A percentile compares a stretch with the other conserved stretches of the same genome.
Evolutionary conservation across 2,888 invertebrate species (phyloP).

Genomic region (Hydraecia micacea): DNA sequence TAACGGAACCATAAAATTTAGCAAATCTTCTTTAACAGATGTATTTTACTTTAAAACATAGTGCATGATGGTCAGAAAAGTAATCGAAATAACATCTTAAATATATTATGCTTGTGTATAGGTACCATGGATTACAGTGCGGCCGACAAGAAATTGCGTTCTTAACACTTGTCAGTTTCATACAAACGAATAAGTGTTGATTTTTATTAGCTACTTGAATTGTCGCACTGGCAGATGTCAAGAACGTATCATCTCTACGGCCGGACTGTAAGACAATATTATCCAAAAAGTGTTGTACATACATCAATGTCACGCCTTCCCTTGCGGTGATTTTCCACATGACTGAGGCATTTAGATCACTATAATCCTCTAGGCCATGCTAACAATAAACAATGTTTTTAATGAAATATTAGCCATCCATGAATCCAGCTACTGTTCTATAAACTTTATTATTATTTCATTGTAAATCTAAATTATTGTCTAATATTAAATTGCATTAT

Average conservation of each 20-base stretch:
- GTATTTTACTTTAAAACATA: neutral
- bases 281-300: conserved; percentile 13
- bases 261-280: neutral
- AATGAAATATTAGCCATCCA: conserved; percentile 34
- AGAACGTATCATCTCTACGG: neutral
- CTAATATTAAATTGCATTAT: conserved; percentile 81
- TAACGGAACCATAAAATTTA: too few relatives aligned
- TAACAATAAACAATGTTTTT: conserved; percentile 43
- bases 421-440: conserved; percentile 66
- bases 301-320: neutral
- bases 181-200: neutral
- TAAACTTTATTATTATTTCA: conserved; percentile 75
- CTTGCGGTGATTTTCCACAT: neutral
- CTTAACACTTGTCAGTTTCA: neutral
- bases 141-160: neutral
- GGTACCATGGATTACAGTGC: neutral
- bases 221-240: too few relatives aligned
- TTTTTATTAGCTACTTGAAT: neutral
- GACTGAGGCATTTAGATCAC: conserved; percentile 13
- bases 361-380: conserved; percentile 20
- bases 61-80: neutral
- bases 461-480: conserved; percentile 85
- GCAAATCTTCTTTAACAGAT: neutral
- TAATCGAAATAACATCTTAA: neutral
- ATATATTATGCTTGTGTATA: conserved; percentile 24